Conservation (phyloP, 2,888 invertebrate species). For the Dryobotodes eremita region DNA sequence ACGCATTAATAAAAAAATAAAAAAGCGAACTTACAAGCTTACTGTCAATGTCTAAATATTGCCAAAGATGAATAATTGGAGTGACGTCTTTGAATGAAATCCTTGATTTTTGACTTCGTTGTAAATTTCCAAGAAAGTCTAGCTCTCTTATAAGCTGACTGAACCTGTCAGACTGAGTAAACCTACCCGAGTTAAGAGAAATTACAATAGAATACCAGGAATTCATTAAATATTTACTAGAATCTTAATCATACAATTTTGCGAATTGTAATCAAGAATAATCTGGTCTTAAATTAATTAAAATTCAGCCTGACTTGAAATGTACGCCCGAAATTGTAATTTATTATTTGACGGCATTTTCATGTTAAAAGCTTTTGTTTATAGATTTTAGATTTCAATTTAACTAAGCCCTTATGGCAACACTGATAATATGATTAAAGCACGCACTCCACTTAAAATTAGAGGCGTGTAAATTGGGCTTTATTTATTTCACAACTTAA, state of each 20-base stretch:
- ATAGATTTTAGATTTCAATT: constrained; percentile 36
- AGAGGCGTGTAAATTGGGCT: not conserved
- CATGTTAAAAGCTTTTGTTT: constrained; percentile 4
- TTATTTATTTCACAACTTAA: constrained; percentile 9
- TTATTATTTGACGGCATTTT: constrained; percentile 19
- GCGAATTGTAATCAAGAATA: not conserved
- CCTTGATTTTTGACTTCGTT: not conserved
- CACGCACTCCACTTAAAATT: constrained; percentile 6
- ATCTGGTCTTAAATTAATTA: constrained; percentile 23
- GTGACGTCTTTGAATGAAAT: not conserved
- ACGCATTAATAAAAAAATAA: too few species aligned
- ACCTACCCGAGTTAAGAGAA: not conserved
- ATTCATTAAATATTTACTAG: constrained; percentile 8
- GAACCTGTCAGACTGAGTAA: constrained; percentile 9
- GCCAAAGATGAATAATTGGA: not conserved
- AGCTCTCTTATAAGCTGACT: not conserved
- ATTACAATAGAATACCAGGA: not conserved
- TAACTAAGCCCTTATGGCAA: constrained; percentile 12
- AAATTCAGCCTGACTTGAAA: constrained; percentile 35
- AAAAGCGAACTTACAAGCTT: too few species aligned
- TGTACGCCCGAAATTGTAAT: constrained; percentile 17
- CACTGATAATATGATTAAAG: constrained; percentile 25
- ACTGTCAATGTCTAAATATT: not conserved
- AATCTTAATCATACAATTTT: constrained; percentile 15
- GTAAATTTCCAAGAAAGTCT: constrained; percentile 1